Evolutionary conservation across 2,797 vertebrate genomes (phyloP), one percentile per base, ranked within the genome.

Genomic region (Momotus momota): DNA sequence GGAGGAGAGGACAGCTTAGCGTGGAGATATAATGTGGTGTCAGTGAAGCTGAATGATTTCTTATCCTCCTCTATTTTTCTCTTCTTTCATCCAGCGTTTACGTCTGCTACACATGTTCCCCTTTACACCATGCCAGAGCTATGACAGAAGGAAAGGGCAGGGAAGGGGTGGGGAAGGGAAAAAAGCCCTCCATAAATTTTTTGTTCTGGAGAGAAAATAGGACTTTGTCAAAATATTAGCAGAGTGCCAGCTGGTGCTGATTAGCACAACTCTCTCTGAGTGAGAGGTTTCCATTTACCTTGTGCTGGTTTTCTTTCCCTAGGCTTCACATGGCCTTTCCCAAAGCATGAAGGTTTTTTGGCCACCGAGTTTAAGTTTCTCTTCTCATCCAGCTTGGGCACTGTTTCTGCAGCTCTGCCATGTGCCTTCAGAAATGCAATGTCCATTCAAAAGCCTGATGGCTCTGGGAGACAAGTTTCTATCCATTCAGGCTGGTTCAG

Each of bases 211-310:
- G 79, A 87, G 78, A 94, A 85, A 94, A 75, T 55, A 81, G 86
- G 21, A 58, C 79, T 94, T 81, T 85, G 92, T 94, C 91, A 97
- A 91, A 94, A 92, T 66, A 91, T 73, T 94, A 93, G 72, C 81
- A 66, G 93, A 91, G 64, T 7, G 1, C 40, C 91, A 93, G 93
- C 91, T 91, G 95, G 67, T 75, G 67, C 67, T 0, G 3, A 93
- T 94, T 82, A 95, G 48, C 74, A 17, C 41, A 80, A 54, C 45
- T 17, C 31, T 11, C 33, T 69, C 43, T 58, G 51, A 81, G 89
- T 77, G 75, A 92, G 92, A 92, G 55, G 85, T 91, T 92, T 77
- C 73, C 86, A 40, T 77, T 91, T 67, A 70, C 87, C 81, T 85
- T 33, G 40, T 20, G 62, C 66, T 75, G 31, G 43, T 92, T 91